A percentile compares a stretch with the other conserved stretches of the same genome.
These are phyloP conservation scores for Agrypnia vestita DNA, from an alignment of 1,140 invertebrate species.

Conservation along the genomic window DNA sequence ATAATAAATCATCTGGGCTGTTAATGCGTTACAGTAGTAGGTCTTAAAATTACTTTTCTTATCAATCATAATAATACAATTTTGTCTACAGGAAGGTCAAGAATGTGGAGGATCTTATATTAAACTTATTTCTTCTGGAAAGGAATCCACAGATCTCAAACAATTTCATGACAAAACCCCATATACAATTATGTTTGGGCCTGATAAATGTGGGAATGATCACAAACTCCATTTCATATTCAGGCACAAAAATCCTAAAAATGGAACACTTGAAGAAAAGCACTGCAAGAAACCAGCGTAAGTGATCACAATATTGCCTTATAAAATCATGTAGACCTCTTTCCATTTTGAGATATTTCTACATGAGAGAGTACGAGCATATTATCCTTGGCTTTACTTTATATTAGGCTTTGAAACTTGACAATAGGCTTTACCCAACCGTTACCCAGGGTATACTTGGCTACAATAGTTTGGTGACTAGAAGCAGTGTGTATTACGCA, in stretches of 20 bases:
- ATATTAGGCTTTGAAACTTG: no score
- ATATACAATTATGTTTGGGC: conserved; percentile 99
- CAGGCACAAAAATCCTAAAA: conserved; percentile 94
- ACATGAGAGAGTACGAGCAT: no score
- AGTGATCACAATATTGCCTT: conserved; percentile 52
- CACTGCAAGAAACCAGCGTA: conserved; percentile 91
- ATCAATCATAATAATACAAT: neutral
- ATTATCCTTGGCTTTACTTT: no score
- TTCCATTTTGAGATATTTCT: no score
- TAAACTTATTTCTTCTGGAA: conserved; percentile 87
- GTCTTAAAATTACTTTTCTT: no score
- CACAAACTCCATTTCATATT: conserved; percentile 99
- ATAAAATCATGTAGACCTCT: no score
- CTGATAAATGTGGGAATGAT: conserved; percentile 98
- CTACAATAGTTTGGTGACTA: no score
- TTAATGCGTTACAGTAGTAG: no score
- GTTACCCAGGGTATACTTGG: no score
- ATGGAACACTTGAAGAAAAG: conserved; percentile 91
- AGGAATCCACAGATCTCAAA: conserved; percentile 81
- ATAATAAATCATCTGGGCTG: no score
- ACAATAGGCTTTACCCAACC: no score
- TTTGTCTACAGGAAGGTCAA: conserved; percentile 87
- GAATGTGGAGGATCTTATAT: conserved; percentile 99
- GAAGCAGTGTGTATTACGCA: no score
- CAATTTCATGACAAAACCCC: conserved; percentile 96